These are phyloP conservation scores for Semotilus atromaculatus DNA, from an alignment of 2,797 vertebrate genomes.

Conservation along the genomic window DNA sequence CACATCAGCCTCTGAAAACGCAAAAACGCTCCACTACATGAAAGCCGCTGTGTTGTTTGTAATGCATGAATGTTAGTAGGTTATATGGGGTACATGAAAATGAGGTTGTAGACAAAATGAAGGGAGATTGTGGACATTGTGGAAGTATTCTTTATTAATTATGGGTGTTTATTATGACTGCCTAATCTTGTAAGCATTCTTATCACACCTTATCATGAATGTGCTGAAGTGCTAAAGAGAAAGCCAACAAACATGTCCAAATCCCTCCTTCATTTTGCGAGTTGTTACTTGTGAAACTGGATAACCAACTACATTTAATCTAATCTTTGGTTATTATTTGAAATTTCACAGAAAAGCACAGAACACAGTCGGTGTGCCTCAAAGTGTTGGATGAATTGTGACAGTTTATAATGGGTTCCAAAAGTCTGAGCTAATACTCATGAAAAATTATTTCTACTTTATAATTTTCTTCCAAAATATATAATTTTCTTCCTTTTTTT, in stretches of 20 bases:
- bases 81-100: slow-evolving; percentile 24
- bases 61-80: background rate
- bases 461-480: background rate
- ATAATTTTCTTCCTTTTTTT: too few species aligned
- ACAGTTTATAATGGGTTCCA: background rate
- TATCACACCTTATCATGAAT: slow-evolving; percentile 40
- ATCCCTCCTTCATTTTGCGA: background rate
- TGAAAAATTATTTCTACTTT: background rate
- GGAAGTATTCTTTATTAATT: slow-evolving; percentile 41
- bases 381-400: background rate
- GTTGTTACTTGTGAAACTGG: slow-evolving; percentile 18
- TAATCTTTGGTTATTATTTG: slow-evolving; percentile 14
- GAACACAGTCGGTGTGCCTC: background rate
- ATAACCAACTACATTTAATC: background rate
- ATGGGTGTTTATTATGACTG: slow-evolving; percentile 19
- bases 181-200: slow-evolving; percentile 32
- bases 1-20: background rate
- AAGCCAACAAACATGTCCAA: slow-evolving; percentile 31
- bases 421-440: background rate
- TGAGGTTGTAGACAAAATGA: background rate
- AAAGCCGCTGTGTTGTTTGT: background rate
- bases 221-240: slow-evolving; percentile 18
- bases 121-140: background rate
- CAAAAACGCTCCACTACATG: background rate
- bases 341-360: background rate